Conservation (phyloP, 2,888 invertebrate genomes). For the Melieria omissa region DNA sequence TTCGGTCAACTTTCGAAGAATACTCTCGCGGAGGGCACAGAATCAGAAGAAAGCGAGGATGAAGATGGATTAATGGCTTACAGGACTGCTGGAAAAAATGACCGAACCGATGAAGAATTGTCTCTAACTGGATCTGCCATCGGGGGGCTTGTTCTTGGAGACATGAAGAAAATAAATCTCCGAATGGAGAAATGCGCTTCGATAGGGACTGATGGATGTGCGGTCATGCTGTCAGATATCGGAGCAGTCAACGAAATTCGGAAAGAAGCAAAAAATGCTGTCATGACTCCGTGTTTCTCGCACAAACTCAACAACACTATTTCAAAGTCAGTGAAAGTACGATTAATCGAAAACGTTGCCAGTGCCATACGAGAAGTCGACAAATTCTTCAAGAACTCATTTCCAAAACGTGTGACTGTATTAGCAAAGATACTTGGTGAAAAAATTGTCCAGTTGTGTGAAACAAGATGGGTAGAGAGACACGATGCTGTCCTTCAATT, state of each 20-base stretch:
- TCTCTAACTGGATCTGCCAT: conserved; percentile 1
- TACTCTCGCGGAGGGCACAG: neutral
- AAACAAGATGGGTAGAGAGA: conserved; percentile 11
- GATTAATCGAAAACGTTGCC: conserved; percentile 9
- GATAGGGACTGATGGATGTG: conserved; percentile 11
- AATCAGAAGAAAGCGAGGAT: too few relatives aligned
- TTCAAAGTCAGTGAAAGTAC: conserved; percentile 6
- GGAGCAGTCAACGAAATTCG: conserved; percentile 8
- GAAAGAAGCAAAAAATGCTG: conserved; percentile 8
- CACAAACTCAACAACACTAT: conserved; percentile 10
- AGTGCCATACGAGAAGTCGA: conserved; percentile 17
- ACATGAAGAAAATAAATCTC: conserved; percentile 13
- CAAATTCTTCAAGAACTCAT: conserved; percentile 15
- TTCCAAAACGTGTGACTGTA: conserved; percentile 5
- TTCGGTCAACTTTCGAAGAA: too few relatives aligned
- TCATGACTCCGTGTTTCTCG: conserved; percentile 1
- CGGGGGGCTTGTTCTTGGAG: neutral
- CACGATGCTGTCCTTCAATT: conserved; percentile 7
- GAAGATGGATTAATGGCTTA: too few relatives aligned
- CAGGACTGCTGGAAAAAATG: too few relatives aligned
- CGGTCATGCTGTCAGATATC: conserved; percentile 3
- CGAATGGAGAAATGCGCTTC: neutral
- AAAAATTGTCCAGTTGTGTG: conserved; percentile 14
- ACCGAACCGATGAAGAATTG: too few relatives aligned
- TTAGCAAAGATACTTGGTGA: neutral